Conservation (phyloP, 1,140 invertebrate genomes). For the Battus philenor region DNA sequence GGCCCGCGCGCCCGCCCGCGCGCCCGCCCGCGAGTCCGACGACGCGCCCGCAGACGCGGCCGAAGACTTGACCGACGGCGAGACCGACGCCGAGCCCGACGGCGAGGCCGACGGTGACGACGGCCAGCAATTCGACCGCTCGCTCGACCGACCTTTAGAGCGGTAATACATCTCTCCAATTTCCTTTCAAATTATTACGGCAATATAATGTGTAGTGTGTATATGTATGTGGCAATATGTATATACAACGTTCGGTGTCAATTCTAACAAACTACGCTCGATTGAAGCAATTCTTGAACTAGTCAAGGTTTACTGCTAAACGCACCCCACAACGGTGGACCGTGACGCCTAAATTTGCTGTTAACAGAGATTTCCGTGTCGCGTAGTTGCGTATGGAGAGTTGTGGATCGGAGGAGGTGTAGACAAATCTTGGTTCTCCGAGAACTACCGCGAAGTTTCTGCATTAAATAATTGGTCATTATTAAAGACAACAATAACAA, state of each 20-base stretch:
- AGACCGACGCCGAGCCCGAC: constrained; percentile 23
- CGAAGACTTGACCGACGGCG: constrained; percentile 5
- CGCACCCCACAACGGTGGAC: too few species aligned
- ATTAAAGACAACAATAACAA: too few species aligned
- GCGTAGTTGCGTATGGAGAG: too few species aligned
- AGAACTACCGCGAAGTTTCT: too few species aligned
- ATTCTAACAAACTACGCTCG: neutral
- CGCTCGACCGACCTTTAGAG: constrained; percentile 12
- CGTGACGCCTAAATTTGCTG: too few species aligned
- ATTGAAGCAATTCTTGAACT: neutral
- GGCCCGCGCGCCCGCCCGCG: constrained; percentile 24
- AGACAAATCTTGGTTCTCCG: too few species aligned
- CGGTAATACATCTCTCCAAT: too few species aligned
- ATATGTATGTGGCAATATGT: too few species aligned
- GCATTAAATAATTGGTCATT: too few species aligned
- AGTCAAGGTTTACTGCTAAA: neutral
- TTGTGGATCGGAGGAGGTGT: too few species aligned
- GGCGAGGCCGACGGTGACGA: constrained; percentile 2
- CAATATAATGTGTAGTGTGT: neutral
- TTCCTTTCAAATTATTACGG: neutral
- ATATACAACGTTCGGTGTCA: too few species aligned
- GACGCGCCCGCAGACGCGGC: constrained; percentile 34
- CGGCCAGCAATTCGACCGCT: constrained; percentile 13
- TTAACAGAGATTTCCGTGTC: too few species aligned
- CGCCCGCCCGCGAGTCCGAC: constrained; percentile 24